Evolutionary conservation across 2,113 vertebrate species (phyloP).

Genomic region (Python bivittatus): DNA sequence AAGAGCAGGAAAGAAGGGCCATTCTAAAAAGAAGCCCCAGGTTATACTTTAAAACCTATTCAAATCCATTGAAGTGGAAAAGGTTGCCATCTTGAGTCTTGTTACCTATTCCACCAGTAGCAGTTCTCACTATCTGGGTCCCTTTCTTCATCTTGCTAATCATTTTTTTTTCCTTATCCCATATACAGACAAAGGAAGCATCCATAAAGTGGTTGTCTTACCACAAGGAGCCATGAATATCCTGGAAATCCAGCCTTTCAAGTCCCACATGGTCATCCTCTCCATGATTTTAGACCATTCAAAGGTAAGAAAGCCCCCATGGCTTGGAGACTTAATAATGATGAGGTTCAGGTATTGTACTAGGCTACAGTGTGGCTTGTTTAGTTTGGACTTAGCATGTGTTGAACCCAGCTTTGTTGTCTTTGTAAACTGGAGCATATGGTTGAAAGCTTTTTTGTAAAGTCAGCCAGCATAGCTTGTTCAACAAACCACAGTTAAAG

Average conservation of each 20-base stretch:
- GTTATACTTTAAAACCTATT: not conserved
- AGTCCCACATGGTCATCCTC: constrained; percentile 50
- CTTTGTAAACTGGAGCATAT: not conserved
- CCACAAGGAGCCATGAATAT: constrained; percentile 54
- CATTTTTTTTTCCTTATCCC: not conserved
- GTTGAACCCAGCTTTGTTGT: not conserved
- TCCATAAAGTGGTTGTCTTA: constrained; percentile 75
- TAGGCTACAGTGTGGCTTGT: not conserved
- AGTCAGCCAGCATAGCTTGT: not conserved
- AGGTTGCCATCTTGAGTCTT: not conserved
- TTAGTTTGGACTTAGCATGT: not conserved
- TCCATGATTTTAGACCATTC: constrained; percentile 69
- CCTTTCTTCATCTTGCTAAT: not conserved
- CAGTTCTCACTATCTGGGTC: not conserved
- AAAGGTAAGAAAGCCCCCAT: constrained; percentile 55
- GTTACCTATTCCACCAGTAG: not conserved
- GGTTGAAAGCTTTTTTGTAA: not conserved
- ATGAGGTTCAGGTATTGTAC: not conserved
- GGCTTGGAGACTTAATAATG: too few relatives aligned
- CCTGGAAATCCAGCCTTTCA: constrained; percentile 76
- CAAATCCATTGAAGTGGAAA: too few relatives aligned
- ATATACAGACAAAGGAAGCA: constrained; percentile 72
- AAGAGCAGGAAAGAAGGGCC: too few relatives aligned
- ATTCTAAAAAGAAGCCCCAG: too few relatives aligned
- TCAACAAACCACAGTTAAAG: not conserved